These are phyloP conservation scores for Eupithecia inturbata DNA, from an alignment of 2,888 invertebrate genomes.

Conservation along the genomic window DNA sequence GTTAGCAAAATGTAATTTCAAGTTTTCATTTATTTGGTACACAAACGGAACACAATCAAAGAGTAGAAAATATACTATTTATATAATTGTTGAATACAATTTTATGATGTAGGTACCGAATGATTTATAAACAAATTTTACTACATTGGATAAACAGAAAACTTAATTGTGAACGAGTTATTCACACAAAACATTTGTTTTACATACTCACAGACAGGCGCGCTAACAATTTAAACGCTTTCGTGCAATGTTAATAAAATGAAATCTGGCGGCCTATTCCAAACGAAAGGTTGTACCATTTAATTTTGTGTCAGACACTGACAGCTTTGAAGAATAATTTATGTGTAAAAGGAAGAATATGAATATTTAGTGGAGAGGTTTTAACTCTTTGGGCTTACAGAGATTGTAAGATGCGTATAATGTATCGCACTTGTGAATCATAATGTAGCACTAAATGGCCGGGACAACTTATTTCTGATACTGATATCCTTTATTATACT, in stretches of 20 bases:
- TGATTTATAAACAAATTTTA: too few species aligned
- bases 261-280: neutral
- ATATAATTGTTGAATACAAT: too few species aligned
- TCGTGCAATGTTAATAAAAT: constrained; percentile 1
- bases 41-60: too few species aligned
- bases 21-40: too few species aligned
- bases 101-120: too few species aligned
- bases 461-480: neutral
- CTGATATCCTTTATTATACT: too few species aligned
- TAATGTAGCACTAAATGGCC: too few species aligned
- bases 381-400: neutral
- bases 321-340: neutral
- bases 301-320: neutral
- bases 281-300: neutral
- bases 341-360: neutral
- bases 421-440: neutral
- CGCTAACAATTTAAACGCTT: neutral
- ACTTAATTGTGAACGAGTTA: neutral
- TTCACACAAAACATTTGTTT: neutral
- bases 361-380: neutral
- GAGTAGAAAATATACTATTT: too few species aligned
- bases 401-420: neutral
- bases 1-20: neutral
- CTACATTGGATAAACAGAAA: too few species aligned
- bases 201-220: neutral